Percentiles rank a stretch among this genome's conserved stretches.
phyloP scores from a whole-genome alignment of 2,113 vertebrate species.

The Ceyx margarethae region DNA sequence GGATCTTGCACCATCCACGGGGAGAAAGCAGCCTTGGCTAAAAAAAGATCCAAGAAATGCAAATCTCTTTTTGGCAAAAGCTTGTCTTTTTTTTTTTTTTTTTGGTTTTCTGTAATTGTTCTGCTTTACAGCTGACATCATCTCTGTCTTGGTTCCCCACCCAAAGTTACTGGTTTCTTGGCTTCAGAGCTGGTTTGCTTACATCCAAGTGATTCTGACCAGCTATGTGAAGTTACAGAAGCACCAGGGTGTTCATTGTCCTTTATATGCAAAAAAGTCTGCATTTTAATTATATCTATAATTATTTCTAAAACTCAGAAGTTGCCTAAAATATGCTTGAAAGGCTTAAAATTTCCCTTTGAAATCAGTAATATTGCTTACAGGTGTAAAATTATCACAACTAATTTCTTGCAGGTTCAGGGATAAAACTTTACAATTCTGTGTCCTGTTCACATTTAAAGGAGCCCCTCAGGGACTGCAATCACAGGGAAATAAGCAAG shows the following conservation, averaged over 20 bases:
- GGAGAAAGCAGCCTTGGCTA: neutral
- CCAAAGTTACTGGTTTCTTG: neutral
- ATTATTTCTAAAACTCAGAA: neutral
- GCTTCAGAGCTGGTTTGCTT: neutral
- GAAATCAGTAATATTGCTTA: neutral
- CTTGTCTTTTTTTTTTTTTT: neutral
- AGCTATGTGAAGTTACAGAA: neutral
- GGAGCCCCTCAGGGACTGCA: neutral
- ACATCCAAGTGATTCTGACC: neutral
- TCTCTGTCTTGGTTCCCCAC: neutral
- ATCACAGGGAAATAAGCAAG: neutral
- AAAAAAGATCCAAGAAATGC: neutral
- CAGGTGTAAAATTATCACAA: neutral
- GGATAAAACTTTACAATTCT: neutral
- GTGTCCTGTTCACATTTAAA: fast-evolving
- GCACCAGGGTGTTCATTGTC: neutral
- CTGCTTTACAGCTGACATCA: neutral
- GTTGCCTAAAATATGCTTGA: neutral
- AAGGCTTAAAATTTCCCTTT: neutral
- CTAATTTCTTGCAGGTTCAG: fast-evolving
- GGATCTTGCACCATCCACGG: neutral
- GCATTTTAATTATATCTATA: neutral
- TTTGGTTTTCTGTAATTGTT: neutral
- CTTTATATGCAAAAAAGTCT: neutral
- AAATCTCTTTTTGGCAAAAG: neutral